Evolutionary conservation across 64 coral and sea anemone species (phyloP).

Genomic region (Actinia equina): DNA sequence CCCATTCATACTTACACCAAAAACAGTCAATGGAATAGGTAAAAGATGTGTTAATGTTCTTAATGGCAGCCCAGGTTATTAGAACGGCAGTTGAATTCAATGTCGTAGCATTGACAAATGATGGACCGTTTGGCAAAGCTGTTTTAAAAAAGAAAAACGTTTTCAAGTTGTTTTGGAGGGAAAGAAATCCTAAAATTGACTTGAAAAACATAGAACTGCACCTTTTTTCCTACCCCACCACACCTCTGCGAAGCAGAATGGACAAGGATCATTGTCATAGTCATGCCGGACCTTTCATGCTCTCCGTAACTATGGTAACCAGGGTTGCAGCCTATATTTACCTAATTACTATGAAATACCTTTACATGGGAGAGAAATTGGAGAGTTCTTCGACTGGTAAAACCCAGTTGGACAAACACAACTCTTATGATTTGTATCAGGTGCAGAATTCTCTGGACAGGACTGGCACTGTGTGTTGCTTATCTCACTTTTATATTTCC

Average conservation of each 20-base stretch:
- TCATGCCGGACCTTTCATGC: no score
- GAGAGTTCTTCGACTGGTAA: not conserved
- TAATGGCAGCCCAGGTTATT: slow-evolving; percentile 15
- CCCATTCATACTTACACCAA: not conserved
- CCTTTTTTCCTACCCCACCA: no score
- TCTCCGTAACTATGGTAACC: no score
- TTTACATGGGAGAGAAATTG: not conserved
- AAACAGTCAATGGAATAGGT: slow-evolving; percentile 40
- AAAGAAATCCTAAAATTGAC: no score
- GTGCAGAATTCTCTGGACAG: slow-evolving; percentile 26
- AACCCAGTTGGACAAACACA: slow-evolving; percentile 25
- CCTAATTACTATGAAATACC: not conserved
- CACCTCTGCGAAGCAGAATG: no score
- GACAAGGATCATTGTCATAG: no score
- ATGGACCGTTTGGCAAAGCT: slow-evolving; percentile 34
- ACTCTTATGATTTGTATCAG: not conserved
- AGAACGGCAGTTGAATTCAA: not conserved
- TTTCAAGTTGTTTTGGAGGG: not conserved
- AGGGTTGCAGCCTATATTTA: no score
- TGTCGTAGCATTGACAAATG: not conserved
- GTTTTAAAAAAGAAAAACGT: not conserved
- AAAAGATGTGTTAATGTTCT: not conserved
- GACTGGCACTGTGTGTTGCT: not conserved
- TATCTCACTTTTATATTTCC: not conserved
- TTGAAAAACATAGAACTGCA: no score